Percentiles rank a stretch among this genome's conserved stretches.
Evolutionary conservation across 1,140 invertebrate species (phyloP).

Genomic region (Aphidius ervi): DNA sequence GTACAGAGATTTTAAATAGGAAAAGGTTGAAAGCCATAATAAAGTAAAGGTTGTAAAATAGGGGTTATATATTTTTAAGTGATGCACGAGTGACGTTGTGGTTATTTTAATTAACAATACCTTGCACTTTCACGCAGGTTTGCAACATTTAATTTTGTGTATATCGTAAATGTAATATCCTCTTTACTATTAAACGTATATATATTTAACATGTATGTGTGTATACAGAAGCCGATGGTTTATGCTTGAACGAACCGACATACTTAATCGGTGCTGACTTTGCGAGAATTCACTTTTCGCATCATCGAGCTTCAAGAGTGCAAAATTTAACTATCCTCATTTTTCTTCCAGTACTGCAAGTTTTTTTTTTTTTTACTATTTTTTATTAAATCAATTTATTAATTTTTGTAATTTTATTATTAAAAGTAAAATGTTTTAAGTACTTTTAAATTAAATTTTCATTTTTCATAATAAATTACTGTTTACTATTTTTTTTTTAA

Average conservation of each 20-base stretch:
- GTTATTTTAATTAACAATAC: slow-evolving; percentile 42
- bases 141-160: too few species aligned
- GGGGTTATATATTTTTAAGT: slow-evolving; percentile 1
- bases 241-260: slow-evolving; percentile 15
- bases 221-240: not conserved
- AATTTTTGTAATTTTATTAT: too few species aligned
- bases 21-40: slow-evolving; percentile 30
- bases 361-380: too few species aligned
- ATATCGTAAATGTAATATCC: too few species aligned
- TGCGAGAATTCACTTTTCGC: slow-evolving; percentile 18
- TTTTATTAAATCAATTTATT: too few species aligned
- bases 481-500: not conserved
- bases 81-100: slow-evolving; percentile 25
- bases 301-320: slow-evolving; percentile 22
- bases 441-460: too few species aligned
- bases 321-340: not conserved
- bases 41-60: slow-evolving; percentile 29
- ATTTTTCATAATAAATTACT: too few species aligned
- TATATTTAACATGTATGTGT: too few species aligned
- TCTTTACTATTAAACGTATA: too few species aligned
- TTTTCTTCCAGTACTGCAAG: not conserved
- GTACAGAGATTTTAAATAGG: not conserved
- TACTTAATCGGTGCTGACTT: slow-evolving; percentile 28
- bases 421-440: too few species aligned
- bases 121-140: not conserved